These are phyloP conservation scores for Nothoprocta perdicaria DNA, from an alignment of 2,113 vertebrate genomes.

Conservation along the genomic window DNA sequence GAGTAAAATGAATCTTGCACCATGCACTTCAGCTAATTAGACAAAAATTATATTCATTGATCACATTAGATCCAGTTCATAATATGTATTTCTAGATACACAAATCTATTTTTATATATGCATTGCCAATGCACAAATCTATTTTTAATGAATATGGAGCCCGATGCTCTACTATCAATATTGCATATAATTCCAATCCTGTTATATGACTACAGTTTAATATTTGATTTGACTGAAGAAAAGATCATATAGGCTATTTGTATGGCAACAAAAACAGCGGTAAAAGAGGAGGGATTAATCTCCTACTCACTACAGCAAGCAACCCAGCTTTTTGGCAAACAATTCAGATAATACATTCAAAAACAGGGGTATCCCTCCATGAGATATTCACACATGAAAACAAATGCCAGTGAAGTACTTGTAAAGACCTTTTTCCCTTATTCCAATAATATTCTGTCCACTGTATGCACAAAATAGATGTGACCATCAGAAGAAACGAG, in stretches of 20 bases:
- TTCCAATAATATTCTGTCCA: not conserved
- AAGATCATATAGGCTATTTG: not conserved
- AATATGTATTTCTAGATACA: not conserved
- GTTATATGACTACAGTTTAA: not conserved
- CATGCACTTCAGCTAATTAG: not conserved
- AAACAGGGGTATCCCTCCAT: not conserved
- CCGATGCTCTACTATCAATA: not conserved
- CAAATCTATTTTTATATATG: not conserved
- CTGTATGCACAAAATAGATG: not conserved
- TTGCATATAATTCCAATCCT: not conserved
- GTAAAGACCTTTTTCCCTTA: not conserved
- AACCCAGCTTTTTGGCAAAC: not conserved
- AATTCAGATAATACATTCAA: not conserved
- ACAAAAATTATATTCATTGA: not conserved
- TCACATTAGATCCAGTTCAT: not conserved
- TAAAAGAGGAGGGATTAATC: not conserved
- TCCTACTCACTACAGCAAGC: not conserved
- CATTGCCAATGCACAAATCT: not conserved
- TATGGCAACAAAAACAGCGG: not conserved
- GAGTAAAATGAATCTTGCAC: not conserved
- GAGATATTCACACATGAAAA: not conserved
- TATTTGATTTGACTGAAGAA: not conserved
- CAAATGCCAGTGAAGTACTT: not conserved
- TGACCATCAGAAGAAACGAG: not conserved
- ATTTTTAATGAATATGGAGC: not conserved